phyloP scores from a whole-genome alignment of 2,113 vertebrate genomes.

The Ceyx melanurus region DNA sequence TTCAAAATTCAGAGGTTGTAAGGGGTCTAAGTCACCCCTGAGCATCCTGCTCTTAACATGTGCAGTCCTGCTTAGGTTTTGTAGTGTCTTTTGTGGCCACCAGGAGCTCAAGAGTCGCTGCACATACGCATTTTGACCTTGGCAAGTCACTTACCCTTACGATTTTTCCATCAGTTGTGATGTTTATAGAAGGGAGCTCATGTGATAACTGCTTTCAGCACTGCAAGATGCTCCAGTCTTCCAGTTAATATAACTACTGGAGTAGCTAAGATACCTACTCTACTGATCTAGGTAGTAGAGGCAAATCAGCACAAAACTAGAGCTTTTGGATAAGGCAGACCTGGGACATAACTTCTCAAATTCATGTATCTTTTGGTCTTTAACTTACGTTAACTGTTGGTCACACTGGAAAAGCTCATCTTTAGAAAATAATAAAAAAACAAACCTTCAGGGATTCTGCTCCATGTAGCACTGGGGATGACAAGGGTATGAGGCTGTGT shows the following conservation, averaged over 20 bases:
- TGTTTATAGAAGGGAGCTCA: background rate
- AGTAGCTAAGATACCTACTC: background rate
- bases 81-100: background rate
- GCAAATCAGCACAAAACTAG: background rate
- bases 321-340: background rate
- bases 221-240: rapidly evolving
- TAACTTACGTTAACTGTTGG: background rate
- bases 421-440: background rate
- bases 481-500: background rate
- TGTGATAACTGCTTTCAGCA: background rate
- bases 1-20: background rate
- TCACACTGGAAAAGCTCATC: background rate
- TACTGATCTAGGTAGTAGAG: background rate
- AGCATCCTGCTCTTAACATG: background rate
- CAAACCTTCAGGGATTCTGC: background rate
- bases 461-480: background rate
- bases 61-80: background rate
- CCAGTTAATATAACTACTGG: background rate
- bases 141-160: background rate
- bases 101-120: background rate
- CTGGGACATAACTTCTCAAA: background rate
- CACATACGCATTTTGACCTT: background rate
- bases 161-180: background rate
- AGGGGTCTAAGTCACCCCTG: background rate
- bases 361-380: background rate